A percentile compares a stretch with the other conserved stretches of the same genome.
Conservation (phyloP, 64 coral and sea anemone genomes). For the Stichodactyla helianthus region DNA sequence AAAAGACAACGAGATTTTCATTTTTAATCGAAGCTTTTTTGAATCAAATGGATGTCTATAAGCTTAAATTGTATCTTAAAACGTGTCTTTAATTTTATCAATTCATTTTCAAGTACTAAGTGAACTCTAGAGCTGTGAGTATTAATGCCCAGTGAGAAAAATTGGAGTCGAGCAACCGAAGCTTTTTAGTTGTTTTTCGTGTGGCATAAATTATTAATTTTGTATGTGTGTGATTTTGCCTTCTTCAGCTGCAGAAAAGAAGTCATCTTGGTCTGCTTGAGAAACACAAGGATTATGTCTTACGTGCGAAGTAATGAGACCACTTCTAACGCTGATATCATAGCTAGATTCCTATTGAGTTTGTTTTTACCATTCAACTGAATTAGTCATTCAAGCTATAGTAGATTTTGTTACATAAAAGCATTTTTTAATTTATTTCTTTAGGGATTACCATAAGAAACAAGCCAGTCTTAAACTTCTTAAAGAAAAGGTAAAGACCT, state of each 20-base stretch:
- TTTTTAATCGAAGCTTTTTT: neutral
- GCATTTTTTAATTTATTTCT: slow-evolving; percentile 9
- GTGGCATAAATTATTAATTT: neutral
- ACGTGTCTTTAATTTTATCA: too few relatives aligned
- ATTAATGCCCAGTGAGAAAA: too few relatives aligned
- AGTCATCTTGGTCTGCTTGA: slow-evolving; percentile 85
- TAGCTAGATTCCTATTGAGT: too few relatives aligned
- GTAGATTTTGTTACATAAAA: neutral
- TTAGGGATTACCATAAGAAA: slow-evolving; percentile 84
- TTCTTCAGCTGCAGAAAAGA: slow-evolving; percentile 57
- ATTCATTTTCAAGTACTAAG: too few relatives aligned
- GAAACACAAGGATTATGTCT: slow-evolving; percentile 96
- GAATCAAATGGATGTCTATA: neutral
- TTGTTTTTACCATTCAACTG: too few relatives aligned
- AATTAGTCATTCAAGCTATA: neutral
- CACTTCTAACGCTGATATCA: too few relatives aligned
- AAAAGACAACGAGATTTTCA: neutral
- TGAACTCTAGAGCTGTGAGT: too few relatives aligned
- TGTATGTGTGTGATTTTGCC: neutral
- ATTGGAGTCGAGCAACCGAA: too few relatives aligned
- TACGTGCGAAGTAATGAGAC: slow-evolving; percentile 65
- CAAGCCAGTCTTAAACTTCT: slow-evolving; percentile 70
- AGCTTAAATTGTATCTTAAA: too few relatives aligned
- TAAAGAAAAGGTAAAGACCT: slow-evolving; percentile 57
- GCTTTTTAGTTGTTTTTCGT: neutral